Percentiles rank a stretch among this genome's conserved stretches.
These are phyloP conservation scores for Epizoanthus fatuus DNA, from an alignment of 92 coral and sea anemone species.

Conservation along the genomic window DNA sequence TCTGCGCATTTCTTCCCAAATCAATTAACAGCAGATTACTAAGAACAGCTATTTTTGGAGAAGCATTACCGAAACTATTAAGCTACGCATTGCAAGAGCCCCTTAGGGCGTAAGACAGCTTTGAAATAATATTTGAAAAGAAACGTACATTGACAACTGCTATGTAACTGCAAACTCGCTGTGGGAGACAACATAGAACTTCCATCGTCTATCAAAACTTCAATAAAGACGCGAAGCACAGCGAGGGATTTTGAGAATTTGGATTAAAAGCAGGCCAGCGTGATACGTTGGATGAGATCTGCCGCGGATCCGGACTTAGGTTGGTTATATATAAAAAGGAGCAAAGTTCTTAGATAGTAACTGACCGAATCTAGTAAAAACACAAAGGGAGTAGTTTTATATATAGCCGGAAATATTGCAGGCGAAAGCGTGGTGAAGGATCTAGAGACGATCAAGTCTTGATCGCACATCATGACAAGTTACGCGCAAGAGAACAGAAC, in stretches of 20 bases:
- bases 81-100: not conserved
- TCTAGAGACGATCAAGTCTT: not conserved
- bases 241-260: slow-evolving; percentile 23
- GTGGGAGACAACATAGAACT: not conserved
- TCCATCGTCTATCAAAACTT: not conserved
- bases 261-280: slow-evolving; percentile 2
- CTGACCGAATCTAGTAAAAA: not conserved
- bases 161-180: slow-evolving; percentile 15
- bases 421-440: not conserved
- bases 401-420: not conserved
- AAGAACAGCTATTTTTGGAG: slow-evolving; percentile 3
- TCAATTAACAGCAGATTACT: no score
- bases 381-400: not conserved
- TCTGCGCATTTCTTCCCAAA: no score
- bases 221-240: not conserved
- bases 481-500: not conserved
- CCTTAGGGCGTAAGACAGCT: slow-evolving; percentile 15
- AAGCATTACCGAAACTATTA: slow-evolving; percentile 12
- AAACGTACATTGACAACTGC: not conserved
- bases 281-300: not conserved
- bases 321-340: not conserved
- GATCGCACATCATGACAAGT: not conserved
- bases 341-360: not conserved
- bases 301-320: not conserved
- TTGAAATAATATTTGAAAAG: not conserved